Base-by-base conservation (phyloP, 2,888 invertebrate genomes). In the Luperina testacea region DNA sequence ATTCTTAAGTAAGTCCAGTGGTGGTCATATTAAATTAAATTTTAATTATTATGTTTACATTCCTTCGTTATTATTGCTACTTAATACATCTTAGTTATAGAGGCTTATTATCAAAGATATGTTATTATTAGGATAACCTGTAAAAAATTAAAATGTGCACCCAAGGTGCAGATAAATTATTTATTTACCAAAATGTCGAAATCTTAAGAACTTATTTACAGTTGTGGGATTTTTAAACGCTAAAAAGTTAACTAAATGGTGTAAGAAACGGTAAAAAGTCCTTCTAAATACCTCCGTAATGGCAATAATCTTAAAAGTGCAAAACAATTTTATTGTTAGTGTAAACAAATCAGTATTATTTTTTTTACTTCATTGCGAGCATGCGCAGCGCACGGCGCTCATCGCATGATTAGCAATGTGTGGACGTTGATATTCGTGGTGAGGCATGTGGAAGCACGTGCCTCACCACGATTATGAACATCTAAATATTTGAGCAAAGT, bases 61-160 rank as follows among this genome's bases (percentile, higher is more conserved):
- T 87, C 88, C 88, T 82, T 79, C 17, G 71, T 67, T 87, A 69
- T 80, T 72, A 73, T 77, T 75, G 82, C 77, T 84, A 88, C 87
- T 88, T 87, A 88, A 86, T 75, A 75, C 68, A 79, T 65, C 77
- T 75, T 82, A 88, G 75, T 70, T 68, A 71, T 75, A 75, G 71
- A 84, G 68, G 78, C 78, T 84, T 80, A 75, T 75, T 84, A 77
- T 84, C 82, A 82, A 86, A 87, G 78, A 84, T 67, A 82, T 53
- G n/a, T 67, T 74, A 32, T 72, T 27, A 59, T 63, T 78, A 72
- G 27, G 38, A 57, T 81, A 69, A 61, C 24, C 15, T 51, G 27
- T n/a, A 63, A 59, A 38, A 65, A 68, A 32, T 0, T 17, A 5
- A n/a, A 71, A 32, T 51, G 48, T 51, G 24, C 15, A 13, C 63